Percentiles rank a stretch among this genome's conserved stretches.
phyloP scores from a whole-genome alignment of 1,140 invertebrate genomes.

The Lineus longissimus region DNA sequence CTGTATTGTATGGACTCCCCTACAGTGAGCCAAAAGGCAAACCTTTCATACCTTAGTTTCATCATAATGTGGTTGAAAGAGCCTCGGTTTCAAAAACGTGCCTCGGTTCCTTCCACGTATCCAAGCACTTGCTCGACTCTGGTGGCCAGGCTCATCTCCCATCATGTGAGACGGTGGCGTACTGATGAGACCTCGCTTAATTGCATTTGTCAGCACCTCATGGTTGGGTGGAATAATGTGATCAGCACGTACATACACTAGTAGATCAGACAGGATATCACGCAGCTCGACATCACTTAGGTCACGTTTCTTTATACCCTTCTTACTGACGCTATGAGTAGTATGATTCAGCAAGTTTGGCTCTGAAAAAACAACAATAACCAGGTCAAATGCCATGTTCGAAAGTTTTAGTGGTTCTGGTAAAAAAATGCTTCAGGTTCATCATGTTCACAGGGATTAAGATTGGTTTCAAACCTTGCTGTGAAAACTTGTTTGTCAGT shows the following conservation, averaged over 20 bases:
- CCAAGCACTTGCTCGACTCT: constrained; percentile 74
- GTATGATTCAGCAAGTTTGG: constrained; percentile 88
- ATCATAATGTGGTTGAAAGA: constrained; percentile 91
- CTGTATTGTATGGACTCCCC: too few relatives aligned
- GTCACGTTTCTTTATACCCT: constrained; percentile 79
- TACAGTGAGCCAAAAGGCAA: too few relatives aligned
- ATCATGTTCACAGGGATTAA: too few relatives aligned
- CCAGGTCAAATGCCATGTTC: too few relatives aligned
- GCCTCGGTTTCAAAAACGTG: constrained; percentile 76
- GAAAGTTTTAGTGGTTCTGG: too few relatives aligned
- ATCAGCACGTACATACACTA: constrained; percentile 79
- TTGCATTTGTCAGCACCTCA: constrained; percentile 70
- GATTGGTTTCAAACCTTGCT: too few relatives aligned
- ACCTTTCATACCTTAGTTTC: constrained; percentile 73
- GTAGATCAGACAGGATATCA: constrained; percentile 78
- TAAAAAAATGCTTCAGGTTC: too few relatives aligned
- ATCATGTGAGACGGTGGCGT: constrained; percentile 85
- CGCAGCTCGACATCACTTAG: constrained; percentile 81
- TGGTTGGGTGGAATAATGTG: constrained; percentile 83
- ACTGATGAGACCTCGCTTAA: constrained; percentile 79
- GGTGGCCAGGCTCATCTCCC: constrained; percentile 55
- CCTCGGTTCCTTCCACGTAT: constrained; percentile 75
- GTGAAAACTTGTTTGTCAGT: too few relatives aligned
- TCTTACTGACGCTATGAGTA: constrained; percentile 80
- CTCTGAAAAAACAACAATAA: constrained; percentile 61